Conservation (phyloP, 2,888 invertebrate genomes). For the Diplazon laetatorius region DNA sequence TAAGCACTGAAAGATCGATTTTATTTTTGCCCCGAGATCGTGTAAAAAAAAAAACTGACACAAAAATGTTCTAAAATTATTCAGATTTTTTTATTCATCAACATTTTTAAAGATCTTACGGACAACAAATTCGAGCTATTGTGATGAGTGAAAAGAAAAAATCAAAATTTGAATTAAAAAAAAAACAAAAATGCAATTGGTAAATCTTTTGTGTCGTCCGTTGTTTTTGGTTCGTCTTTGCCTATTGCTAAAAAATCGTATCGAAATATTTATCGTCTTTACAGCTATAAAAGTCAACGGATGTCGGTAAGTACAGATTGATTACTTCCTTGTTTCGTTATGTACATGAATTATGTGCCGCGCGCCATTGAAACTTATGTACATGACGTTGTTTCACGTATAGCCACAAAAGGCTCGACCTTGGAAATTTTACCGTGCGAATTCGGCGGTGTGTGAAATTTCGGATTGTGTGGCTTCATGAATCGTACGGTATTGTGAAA, state of each 20-base stretch:
- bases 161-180: neutral
- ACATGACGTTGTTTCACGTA: slow-evolving; percentile 46
- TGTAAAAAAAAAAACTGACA: no score
- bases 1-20: no score
- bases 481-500: slow-evolving; percentile 13
- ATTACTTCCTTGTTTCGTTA: slow-evolving; percentile 57
- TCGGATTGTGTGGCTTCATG: neutral
- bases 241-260: neutral
- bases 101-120: neutral
- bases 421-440: neutral
- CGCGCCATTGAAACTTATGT: slow-evolving; percentile 57
- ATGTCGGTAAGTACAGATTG: slow-evolving; percentile 73
- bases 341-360: slow-evolving; percentile 51
- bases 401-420: slow-evolving; percentile 28
- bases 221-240: neutral
- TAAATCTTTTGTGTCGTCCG: slow-evolving; percentile 19
- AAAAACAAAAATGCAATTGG: neutral
- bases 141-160: neutral
- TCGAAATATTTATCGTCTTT: slow-evolving; percentile 68
- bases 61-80: no score
- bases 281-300: slow-evolving; percentile 70
- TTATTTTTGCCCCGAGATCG: no score
- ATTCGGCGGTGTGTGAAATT: neutral
- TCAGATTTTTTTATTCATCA: no score
- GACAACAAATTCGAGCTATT: neutral